These are phyloP conservation scores for Machimus rusticus DNA, from an alignment of 2,888 invertebrate species.

Conservation along the genomic window DNA sequence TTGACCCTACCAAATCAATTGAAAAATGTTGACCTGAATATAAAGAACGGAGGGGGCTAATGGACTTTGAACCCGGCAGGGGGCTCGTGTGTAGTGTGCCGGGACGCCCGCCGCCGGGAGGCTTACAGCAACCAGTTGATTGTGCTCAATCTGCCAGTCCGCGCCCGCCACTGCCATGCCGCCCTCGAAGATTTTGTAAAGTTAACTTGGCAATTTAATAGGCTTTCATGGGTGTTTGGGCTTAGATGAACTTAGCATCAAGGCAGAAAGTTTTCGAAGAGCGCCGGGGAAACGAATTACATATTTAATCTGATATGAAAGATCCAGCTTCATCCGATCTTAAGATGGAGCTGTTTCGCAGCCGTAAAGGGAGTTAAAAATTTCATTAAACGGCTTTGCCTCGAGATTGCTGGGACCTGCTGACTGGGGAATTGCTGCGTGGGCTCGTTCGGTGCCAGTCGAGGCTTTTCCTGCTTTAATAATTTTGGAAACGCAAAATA, in stretches of 20 bases:
- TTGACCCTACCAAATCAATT: slow-evolving; percentile 46
- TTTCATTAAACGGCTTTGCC: slow-evolving; percentile 16
- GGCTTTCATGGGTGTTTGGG: slow-evolving; percentile 44
- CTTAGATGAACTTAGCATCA: slow-evolving; percentile 32
- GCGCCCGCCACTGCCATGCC: background rate
- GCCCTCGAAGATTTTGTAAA: slow-evolving; percentile 31
- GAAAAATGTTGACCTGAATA: slow-evolving; percentile 45
- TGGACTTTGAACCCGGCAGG: background rate
- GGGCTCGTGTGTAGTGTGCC: background rate
- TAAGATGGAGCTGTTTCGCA: background rate
- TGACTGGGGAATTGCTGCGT: background rate
- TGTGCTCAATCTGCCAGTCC: background rate
- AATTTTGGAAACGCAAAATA: background rate
- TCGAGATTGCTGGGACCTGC: background rate
- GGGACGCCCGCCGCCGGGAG: background rate
- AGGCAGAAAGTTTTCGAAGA: slow-evolving; percentile 14
- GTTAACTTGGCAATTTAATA: slow-evolving; percentile 44
- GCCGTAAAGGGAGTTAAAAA: slow-evolving; percentile 31
- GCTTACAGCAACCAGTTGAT: slow-evolving; percentile 44
- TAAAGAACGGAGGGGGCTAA: slow-evolving; percentile 21
- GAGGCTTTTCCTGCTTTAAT: background rate
- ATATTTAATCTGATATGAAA: slow-evolving; percentile 33
- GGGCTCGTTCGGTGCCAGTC: background rate
- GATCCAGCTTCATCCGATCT: slow-evolving; percentile 4
- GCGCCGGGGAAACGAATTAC: slow-evolving; percentile 24